Base-by-base conservation (phyloP, 2,797 vertebrate species). In the Danio tinwini region DNA sequence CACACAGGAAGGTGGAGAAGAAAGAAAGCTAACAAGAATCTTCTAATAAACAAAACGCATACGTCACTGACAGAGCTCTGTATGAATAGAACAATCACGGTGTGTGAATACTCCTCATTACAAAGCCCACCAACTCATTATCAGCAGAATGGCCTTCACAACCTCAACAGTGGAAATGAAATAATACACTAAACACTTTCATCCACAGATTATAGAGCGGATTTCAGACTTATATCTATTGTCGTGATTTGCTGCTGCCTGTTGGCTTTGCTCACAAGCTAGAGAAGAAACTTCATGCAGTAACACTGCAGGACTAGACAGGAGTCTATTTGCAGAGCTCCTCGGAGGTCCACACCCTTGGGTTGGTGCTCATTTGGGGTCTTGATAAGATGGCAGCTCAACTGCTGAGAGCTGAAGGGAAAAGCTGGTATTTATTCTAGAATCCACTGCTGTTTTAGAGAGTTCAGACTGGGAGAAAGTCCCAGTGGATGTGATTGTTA, bases 401-500 rank as follows among this genome's bases (percentile, higher is more conserved):
- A 58, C 72, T 63, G 65, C 50, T 58, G 56, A 80, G 65, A 78
- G 59, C 81, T 76, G 70, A 13, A 9, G 47, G 81, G 72, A 45
- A 70, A 52, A 65, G 58, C 50, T 75, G 76, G 19, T 83, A 64
- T 83, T 83, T 75, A 71, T 63, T 83, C 29, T 44, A 71, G 68
- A 80, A 83, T 69, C 63, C 77, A 76, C 71, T 42, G 53, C 81
- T 78, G 64, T 49, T 77, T 74, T 49, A 47, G 55, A 76, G 45
- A 44, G 17, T 78, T 78, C 5, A 42, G 58, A 63, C 56, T 79
- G 58, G 17, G 56, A 70, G 29, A 39, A 29, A 64, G 29, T 83
- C 76, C 65, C 72, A 75, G 10, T n/a, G 81, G 64, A 76, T 10
- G 5, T 21, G 29, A 42, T 12, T 53, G 65, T 50, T 71, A 75